These are phyloP conservation scores for Ctenopoma kingsleyae DNA, from an alignment of 2,797 vertebrate genomes.

Conservation along the genomic window DNA sequence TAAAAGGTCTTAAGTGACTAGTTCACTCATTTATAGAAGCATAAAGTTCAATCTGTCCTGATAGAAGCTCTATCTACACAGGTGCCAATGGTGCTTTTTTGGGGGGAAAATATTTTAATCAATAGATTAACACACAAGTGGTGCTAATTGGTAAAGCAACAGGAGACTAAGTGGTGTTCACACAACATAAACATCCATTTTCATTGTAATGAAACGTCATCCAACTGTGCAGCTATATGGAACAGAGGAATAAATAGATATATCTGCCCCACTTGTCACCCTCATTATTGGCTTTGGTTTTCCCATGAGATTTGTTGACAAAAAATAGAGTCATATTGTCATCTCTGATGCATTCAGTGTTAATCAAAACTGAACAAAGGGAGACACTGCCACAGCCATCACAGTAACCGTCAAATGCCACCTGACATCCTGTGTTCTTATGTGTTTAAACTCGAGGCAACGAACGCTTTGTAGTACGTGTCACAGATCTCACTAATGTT, in stretches of 20 bases:
- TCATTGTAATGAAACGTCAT: neutral
- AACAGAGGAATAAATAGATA: neutral
- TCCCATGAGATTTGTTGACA: neutral
- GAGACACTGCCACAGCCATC: conserved; percentile 48
- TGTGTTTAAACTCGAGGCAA: conserved; percentile 41
- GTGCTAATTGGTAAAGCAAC: neutral
- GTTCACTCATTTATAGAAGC: too few species aligned
- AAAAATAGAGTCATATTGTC: neutral
- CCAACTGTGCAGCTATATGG: neutral
- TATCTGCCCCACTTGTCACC: neutral
- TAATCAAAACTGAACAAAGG: conserved; percentile 49
- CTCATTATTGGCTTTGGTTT: neutral
- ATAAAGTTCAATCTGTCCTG: too few species aligned
- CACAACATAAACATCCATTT: neutral
- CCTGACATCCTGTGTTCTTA: conserved; percentile 41
- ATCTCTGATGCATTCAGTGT: conserved; percentile 32
- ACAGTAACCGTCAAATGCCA: conserved; percentile 65
- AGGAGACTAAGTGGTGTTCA: neutral
- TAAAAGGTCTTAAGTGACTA: too few species aligned
- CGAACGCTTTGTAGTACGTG: conserved; percentile 33
- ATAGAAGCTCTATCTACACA: too few species aligned
- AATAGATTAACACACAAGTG: too few species aligned
- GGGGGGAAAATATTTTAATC: too few species aligned
- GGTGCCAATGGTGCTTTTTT: too few species aligned
- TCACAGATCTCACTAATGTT: conserved; percentile 69